A percentile compares a stretch with the other conserved stretches of the same genome.
Evolutionary conservation across 2,888 invertebrate species (phyloP).

Genomic region (Euplexia lucipara): DNA sequence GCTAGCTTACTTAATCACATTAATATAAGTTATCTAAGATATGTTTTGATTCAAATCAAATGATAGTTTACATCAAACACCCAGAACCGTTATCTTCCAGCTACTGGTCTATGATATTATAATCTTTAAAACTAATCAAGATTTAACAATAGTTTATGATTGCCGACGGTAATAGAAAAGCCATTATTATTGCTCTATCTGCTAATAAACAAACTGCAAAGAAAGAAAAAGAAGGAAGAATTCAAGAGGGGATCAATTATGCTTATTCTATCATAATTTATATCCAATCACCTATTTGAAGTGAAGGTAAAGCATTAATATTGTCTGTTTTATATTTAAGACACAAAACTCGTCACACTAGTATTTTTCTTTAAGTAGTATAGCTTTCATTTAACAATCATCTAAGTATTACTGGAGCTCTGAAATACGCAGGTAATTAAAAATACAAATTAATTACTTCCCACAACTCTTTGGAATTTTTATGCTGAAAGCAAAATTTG

Average conservation of each 20-base stretch:
- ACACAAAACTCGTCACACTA: too few species aligned
- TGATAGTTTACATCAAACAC: conserved; percentile 30
- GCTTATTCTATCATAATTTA: too few species aligned
- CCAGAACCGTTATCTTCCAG: conserved; percentile 26
- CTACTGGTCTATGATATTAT: conserved; percentile 29
- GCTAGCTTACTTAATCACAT: not conserved
- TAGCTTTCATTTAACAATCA: not conserved
- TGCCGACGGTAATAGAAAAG: not conserved
- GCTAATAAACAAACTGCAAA: not conserved
- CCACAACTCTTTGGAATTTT: too few species aligned
- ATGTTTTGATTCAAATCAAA: conserved; percentile 16
- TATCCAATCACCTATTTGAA: too few species aligned
- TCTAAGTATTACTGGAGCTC: not conserved
- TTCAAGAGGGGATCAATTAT: not conserved
- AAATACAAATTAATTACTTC: too few species aligned
- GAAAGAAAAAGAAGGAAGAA: too few species aligned
- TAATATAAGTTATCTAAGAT: not conserved
- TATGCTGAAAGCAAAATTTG: too few species aligned
- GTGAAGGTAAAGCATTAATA: too few species aligned
- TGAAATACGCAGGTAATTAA: not conserved
- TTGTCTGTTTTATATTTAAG: too few species aligned
- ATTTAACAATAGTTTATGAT: conserved; percentile 17
- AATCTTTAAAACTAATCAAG: conserved; percentile 33
- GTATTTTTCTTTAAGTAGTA: too few species aligned
- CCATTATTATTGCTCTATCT: not conserved